Evolutionary conservation across 1,140 invertebrate species (phyloP).

Genomic region (Cydia amplana): DNA sequence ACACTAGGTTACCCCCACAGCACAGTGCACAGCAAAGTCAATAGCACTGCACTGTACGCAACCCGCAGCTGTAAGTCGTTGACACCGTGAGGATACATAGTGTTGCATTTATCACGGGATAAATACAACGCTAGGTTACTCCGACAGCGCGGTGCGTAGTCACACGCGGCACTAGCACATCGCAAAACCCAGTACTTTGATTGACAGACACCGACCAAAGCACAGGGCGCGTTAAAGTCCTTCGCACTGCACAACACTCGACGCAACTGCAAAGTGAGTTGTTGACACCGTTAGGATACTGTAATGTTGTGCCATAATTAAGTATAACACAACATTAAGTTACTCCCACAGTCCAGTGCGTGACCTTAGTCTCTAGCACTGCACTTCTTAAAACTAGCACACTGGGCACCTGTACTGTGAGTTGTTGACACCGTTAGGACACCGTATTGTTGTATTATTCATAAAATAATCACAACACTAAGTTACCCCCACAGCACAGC

Average conservation of each 20-base stretch:
- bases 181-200: neutral
- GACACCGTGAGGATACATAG: constrained; percentile 20
- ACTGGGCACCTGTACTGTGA: neutral
- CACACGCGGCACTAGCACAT: neutral
- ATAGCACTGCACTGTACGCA: constrained; percentile 13
- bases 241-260: constrained; percentile 1
- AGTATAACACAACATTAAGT: constrained; percentile 7
- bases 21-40: neutral
- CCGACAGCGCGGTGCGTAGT: neutral
- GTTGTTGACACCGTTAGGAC: constrained; percentile 24
- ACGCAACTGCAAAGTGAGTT: neutral
- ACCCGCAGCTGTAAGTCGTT: constrained; percentile 12
- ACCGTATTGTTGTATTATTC: neutral
- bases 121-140: constrained; percentile 18
- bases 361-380: constrained; percentile 11
- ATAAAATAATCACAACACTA: neutral
- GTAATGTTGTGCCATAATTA: neutral
- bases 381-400: constrained; percentile 11
- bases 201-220: constrained; percentile 14
- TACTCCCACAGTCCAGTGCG: constrained; percentile 18
- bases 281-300: constrained; percentile 28
- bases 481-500: constrained; percentile 7
- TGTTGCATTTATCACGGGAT: constrained; percentile 3
- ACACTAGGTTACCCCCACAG: constrained; percentile 23
- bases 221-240: neutral